Conservation (phyloP, 2,888 invertebrate species). For the Cotesia congregata region DNA sequence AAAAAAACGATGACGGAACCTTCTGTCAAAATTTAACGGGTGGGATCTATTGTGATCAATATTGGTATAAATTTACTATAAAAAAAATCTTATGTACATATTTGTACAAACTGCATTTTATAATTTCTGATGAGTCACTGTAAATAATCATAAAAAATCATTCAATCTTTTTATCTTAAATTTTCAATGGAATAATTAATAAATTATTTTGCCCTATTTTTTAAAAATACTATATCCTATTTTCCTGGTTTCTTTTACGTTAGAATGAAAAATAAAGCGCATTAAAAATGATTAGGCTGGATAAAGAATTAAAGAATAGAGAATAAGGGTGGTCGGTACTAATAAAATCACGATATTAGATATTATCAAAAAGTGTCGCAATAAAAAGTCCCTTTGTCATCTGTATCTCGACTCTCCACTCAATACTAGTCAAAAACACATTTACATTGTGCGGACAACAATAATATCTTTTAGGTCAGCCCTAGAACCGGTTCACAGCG, state of each 20-base stretch:
- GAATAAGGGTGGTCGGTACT: not conserved
- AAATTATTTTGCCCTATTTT: no score
- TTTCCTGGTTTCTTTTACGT: no score
- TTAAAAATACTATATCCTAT: no score
- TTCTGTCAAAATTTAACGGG: constrained; percentile 16
- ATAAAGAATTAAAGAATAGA: not conserved
- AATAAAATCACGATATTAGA: not conserved
- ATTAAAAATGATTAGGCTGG: not conserved
- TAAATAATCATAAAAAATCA: no score
- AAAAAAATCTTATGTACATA: not conserved
- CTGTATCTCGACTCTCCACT: not conserved
- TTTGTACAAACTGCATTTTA: not conserved
- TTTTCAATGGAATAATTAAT: no score
- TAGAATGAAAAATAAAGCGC: not conserved
- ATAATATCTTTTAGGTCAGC: not conserved
- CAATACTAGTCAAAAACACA: not conserved
- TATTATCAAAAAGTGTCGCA: not conserved
- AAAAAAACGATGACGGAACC: constrained; percentile 6
- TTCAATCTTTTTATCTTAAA: no score
- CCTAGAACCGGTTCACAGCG: not conserved
- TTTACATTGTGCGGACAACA: not conserved
- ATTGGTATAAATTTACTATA: constrained; percentile 8
- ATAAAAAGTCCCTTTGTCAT: not conserved
- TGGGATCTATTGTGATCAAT: constrained; percentile 20
- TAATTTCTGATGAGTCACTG: no score